Conservation (phyloP, 2,797 vertebrate genomes). For the Urosaurus nigricauda region DNA sequence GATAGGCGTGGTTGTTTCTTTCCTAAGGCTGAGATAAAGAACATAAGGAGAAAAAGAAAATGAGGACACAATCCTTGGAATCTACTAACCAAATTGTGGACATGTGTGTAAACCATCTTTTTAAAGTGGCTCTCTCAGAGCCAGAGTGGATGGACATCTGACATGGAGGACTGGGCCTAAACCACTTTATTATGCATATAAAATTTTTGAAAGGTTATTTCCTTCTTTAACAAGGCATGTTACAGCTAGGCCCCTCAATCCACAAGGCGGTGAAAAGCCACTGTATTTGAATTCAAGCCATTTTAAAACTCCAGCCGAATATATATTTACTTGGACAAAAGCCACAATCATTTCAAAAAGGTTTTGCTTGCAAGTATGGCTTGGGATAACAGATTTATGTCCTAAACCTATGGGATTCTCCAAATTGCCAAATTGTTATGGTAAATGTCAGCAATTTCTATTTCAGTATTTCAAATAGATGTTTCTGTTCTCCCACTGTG, state of each 20-base stretch:
- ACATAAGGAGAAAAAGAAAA: neutral
- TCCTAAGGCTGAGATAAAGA: neutral
- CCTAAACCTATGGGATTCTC: neutral
- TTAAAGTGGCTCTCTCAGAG: neutral
- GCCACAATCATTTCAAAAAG: constrained; percentile 6
- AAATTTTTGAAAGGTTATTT: constrained; percentile 22
- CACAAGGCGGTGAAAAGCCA: neutral
- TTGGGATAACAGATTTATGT: neutral
- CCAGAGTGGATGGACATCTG: neutral
- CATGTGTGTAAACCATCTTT: neutral
- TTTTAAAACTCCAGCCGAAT: constrained; percentile 19
- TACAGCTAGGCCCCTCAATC: neutral
- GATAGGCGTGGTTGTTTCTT: neutral
- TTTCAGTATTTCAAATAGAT: no score
- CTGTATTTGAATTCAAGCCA: constrained; percentile 6
- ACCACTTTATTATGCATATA: constrained; percentile 4
- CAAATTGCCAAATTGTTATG: no score
- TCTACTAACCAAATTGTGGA: neutral
- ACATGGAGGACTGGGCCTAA: neutral
- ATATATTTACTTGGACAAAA: constrained; percentile 15
- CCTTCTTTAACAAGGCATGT: constrained; percentile 9
- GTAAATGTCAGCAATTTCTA: no score
- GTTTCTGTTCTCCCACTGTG: no score
- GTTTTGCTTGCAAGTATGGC: neutral
- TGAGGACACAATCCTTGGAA: neutral